Evolutionary conservation across 2,888 invertebrate genomes (phyloP), one percentile per base, ranked within the genome.

Genomic region (Apodemia zela): DNA sequence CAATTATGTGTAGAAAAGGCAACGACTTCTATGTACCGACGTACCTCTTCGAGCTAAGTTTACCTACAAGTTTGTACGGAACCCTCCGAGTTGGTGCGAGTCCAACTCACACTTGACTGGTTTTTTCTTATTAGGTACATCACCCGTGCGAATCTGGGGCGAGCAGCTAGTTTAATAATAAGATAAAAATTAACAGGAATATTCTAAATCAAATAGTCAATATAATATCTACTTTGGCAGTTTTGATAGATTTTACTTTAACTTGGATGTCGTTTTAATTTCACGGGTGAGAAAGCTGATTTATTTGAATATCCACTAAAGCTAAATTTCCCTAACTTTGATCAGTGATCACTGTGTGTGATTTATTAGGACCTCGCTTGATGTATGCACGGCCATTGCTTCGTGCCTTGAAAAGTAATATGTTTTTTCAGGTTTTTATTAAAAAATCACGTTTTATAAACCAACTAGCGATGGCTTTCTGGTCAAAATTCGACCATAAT

Each of bases 251-350:
- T 78, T 78, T 73, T 68, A 69, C 69, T 75, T 76, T 74, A 75
- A 76, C 75, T 77, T 74, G 72, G 70, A 75, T 69, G 75, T 77
- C 77, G 74, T 77, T 82, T 81, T 82, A 80, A 85, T 84, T 86
- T 85, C 79, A 80, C 80, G 80, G 76, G 69, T 72, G 76, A 76
- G 68, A 66, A 75, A 68, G 72, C 79, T 78, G 81, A 85, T 84
- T 84, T 82, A 84, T 83, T 76, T 72, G 77, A 78, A 79, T 80
- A 78, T 78, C 75, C 75, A 74, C 73, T 77, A 83, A 82, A 81
- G 78, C 80, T 79, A 80, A 83, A 81, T 79, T 80, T 81, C 75
- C 73, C 77, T 74, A 84, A 82, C 74, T 84, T 78, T 80, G 84
- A 84, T 81, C 80, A 73, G 78, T 77, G 82, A 85, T 84, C 81